Evolutionary conservation across 2,797 vertebrate genomes (phyloP).

Genomic region (Nannoperca obscura): DNA sequence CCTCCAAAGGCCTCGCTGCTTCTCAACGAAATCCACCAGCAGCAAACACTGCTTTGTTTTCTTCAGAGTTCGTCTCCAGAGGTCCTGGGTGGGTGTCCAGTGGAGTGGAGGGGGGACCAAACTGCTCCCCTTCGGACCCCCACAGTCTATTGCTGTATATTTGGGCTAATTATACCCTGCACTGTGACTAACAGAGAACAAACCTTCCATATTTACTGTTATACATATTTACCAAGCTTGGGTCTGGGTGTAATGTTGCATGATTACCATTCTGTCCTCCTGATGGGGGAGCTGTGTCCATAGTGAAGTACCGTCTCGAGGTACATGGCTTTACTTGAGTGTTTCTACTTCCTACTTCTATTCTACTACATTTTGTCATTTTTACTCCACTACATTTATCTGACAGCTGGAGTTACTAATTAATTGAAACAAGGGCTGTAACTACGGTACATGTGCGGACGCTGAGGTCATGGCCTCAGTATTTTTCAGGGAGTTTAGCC

Average conservation of each 20-base stretch:
- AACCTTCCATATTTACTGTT: conserved; percentile 18
- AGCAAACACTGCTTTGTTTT: conserved; percentile 66
- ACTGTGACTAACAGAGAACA: conserved; percentile 20
- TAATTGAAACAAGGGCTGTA: not conserved
- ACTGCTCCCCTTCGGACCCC: not conserved
- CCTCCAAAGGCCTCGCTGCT: conserved; percentile 64
- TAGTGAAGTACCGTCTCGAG: conserved; percentile 34
- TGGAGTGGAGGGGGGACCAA: not conserved
- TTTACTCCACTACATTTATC: not conserved
- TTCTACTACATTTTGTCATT: not conserved
- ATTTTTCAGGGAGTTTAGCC: not conserved
- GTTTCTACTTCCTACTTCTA: not conserved
- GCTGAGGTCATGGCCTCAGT: not conserved
- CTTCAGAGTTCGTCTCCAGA: conserved; percentile 30
- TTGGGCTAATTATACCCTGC: conserved; percentile 28
- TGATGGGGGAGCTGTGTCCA: conserved; percentile 73
- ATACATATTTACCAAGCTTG: conserved; percentile 13
- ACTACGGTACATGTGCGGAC: not conserved
- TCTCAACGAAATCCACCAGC: conserved; percentile 54
- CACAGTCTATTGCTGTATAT: too few relatives aligned
- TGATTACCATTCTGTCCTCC: conserved; percentile 38
- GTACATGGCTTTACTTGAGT: not conserved
- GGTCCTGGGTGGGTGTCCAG: conserved; percentile 40
- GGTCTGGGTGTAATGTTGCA: not conserved
- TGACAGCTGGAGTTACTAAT: not conserved